A percentile compares a stretch with the other conserved stretches of the same genome.
phyloP scores from a whole-genome alignment of 2,888 invertebrate genomes.

The Anticlea derivata region DNA sequence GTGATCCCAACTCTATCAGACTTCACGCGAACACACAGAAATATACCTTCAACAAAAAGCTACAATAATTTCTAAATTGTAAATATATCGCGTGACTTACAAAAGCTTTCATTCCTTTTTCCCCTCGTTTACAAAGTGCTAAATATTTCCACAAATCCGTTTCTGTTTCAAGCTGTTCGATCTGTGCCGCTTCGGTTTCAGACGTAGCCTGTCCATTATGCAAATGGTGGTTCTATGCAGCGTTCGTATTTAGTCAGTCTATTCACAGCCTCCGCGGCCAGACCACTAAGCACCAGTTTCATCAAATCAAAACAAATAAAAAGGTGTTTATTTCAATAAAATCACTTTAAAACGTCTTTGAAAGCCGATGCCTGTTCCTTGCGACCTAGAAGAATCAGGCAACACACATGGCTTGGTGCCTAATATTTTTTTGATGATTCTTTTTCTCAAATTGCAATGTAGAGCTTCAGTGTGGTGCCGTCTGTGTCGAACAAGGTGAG shows the following conservation, averaged over 20 bases:
- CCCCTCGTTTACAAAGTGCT: conserved; percentile 51
- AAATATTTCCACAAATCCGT: conserved; percentile 56
- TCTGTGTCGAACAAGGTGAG: too few relatives aligned
- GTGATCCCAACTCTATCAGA: conserved; percentile 16
- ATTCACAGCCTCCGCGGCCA: conserved; percentile 56
- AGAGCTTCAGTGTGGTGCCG: too few relatives aligned
- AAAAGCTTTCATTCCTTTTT: conserved; percentile 54
- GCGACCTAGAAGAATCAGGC: too few relatives aligned
- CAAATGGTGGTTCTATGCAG: conserved; percentile 62
- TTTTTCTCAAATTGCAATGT: too few relatives aligned
- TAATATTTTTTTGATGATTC: too few relatives aligned
- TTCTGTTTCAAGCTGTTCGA: conserved; percentile 49
- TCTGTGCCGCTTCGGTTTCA: conserved; percentile 53
- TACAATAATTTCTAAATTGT: conserved; percentile 28
- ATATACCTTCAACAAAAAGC: background rate
- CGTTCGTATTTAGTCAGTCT: conserved; percentile 69
- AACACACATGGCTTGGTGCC: too few relatives aligned
- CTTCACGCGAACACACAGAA: conserved; percentile 17
- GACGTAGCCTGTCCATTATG: conserved; percentile 67
- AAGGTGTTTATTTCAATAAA: too few relatives aligned
- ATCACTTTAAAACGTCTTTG: too few relatives aligned
- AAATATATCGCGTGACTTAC: conserved; percentile 67
- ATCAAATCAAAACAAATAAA: too few relatives aligned
- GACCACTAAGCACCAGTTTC: conserved; percentile 31
- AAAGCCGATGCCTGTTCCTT: too few relatives aligned